Evolutionary conservation across 2,888 invertebrate genomes (phyloP).

Genomic region (Steinernema scapterisci): DNA sequence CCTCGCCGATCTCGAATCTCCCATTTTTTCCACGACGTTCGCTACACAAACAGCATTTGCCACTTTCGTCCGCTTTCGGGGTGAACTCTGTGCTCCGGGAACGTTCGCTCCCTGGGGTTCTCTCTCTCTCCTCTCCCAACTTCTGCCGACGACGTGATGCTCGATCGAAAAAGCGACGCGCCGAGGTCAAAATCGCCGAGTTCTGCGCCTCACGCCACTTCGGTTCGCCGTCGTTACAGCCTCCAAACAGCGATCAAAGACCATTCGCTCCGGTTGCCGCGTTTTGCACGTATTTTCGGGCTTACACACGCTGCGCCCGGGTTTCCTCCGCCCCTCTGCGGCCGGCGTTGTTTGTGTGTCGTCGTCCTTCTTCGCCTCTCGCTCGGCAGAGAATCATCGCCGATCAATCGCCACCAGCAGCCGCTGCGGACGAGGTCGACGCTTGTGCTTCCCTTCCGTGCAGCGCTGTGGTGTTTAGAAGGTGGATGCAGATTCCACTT

Average conservation of each 20-base stretch:
- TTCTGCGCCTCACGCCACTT: not conserved
- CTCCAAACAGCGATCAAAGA: conserved; percentile 26
- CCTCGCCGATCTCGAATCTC: too few species aligned
- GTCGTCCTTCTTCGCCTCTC: not conserved
- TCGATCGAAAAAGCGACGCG: too few species aligned
- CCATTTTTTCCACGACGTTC: too few species aligned
- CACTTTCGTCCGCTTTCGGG: too few species aligned
- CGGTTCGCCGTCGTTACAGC: not conserved
- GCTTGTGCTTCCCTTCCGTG: not conserved
- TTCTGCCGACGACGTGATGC: too few species aligned
- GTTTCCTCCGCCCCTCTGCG: not conserved
- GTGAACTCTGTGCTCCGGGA: too few species aligned
- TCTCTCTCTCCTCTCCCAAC: too few species aligned
- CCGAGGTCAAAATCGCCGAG: too few species aligned
- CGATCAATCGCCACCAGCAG: conserved; percentile 22
- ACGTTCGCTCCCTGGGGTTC: too few species aligned
- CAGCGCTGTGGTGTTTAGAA: too few species aligned
- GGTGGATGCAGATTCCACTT: too few species aligned
- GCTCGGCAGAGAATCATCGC: not conserved
- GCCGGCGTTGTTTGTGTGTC: conserved; percentile 27
- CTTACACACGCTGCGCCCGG: not conserved
- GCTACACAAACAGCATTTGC: too few species aligned
- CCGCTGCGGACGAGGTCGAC: not conserved
- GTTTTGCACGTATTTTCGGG: conserved; percentile 27
- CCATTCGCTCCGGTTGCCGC: not conserved